Evolutionary conservation across 2,113 vertebrate species (phyloP), one percentile per base, ranked within the genome.

Genomic region (Callithrix jacchus): DNA sequence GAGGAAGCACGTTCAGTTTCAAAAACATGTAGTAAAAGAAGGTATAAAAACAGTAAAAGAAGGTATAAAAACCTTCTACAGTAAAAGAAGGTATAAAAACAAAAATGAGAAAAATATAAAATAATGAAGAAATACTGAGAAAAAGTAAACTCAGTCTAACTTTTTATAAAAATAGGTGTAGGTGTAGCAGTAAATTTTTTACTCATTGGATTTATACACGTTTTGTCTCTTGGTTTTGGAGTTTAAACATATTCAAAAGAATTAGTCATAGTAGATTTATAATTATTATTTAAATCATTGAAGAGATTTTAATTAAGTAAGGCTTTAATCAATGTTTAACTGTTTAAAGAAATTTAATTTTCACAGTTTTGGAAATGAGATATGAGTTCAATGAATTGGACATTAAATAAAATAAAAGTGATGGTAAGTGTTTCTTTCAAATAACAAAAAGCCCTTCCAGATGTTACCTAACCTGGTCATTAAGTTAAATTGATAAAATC

Each of bases 321-420:
- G 71, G 81, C 40, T 93, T 93, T 70, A 91, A 85, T 90, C 82
- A 94, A 64, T 76, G 18, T 86, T 93, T 91, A 90, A 92, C 86
- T 90, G 21, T 79, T 95, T 79, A 49, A 86, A 42, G 79, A 93
- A 93, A 88, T 96, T 92, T 84, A 68, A 86, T 92, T 96, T 91
- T 91, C n/a, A 80, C 82, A 89, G 56, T 82, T 97, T 96, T 27
- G 66, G 27, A 92, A 97, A 81, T 56, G 90, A 61, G 12, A 20
- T 91, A 12, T 83, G 76, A 45, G 7, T 90, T 79, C 49, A 86
- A 49, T 74, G 56, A 89, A 68, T 66, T 92, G 79, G 40, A 81
- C 73, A 79, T 71, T 56, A 77, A 89, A 30, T 82, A 54, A 90
- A 93, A 64, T 35, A 58, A 87, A 96, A 94, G 77, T 54, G 21